Conservation (phyloP, 2,888 invertebrate genomes). For the Electrophaes corylata region DNA sequence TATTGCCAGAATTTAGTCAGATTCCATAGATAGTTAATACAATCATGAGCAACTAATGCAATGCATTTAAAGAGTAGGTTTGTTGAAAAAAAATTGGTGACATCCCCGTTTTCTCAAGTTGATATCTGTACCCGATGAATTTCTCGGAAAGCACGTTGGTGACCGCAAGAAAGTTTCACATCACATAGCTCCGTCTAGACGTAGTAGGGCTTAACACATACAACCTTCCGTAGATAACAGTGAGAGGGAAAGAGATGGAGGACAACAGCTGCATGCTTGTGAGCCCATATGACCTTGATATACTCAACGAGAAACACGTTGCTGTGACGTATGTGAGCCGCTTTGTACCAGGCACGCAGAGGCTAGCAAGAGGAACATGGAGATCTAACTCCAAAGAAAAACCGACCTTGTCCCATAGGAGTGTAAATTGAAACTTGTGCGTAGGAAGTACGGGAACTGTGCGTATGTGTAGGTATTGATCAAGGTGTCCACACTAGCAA, state of each 20-base stretch:
- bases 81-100: background rate
- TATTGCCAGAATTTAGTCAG: no score
- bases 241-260: slow-evolving; percentile 55
- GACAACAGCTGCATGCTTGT: slow-evolving; percentile 61
- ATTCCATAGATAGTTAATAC: no score
- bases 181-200: slow-evolving; percentile 62
- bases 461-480: slow-evolving; percentile 32
- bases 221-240: slow-evolving; percentile 47
- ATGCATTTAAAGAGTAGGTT: background rate
- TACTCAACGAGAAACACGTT: slow-evolving; percentile 66
- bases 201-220: slow-evolving; percentile 46
- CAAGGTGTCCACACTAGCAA: slow-evolving; percentile 40
- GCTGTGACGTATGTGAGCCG: slow-evolving; percentile 67
- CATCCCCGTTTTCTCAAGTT: slow-evolving; percentile 34
- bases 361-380: slow-evolving; percentile 46
- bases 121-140: slow-evolving; percentile 45
- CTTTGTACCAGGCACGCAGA: slow-evolving; percentile 71
- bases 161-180: slow-evolving; percentile 69
- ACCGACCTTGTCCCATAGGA: slow-evolving; percentile 25
- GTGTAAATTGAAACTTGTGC: slow-evolving; percentile 36
- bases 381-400: slow-evolving; percentile 31
- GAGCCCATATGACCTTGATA: slow-evolving; percentile 74
- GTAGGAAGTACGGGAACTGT: slow-evolving; percentile 35
- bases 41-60: no score
- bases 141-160: slow-evolving; percentile 58